Conservation (phyloP, 2,888 invertebrate genomes). For the Drosophila aldrichi region DNA sequence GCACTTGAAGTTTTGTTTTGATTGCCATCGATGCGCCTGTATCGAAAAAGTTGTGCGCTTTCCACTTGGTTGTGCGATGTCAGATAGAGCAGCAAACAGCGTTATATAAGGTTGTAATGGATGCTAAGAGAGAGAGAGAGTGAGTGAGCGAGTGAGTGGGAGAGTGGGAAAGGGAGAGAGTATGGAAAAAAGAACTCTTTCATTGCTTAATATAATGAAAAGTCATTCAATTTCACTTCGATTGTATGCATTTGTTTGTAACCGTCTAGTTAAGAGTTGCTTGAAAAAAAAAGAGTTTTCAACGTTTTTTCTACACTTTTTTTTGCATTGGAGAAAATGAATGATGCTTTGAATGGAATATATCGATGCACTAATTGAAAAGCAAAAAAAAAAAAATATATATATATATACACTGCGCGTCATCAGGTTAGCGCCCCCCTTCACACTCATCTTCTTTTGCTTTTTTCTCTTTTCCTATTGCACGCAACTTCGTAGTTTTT, state of each 20-base stretch:
- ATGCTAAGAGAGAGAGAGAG: not conserved
- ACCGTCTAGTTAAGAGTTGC: slow-evolving; percentile 3
- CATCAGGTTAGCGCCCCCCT: too few species aligned
- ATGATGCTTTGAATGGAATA: slow-evolving; percentile 27
- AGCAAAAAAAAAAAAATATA: slow-evolving; percentile 1
- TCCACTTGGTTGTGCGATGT: slow-evolving; percentile 34
- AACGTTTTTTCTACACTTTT: slow-evolving; percentile 13
- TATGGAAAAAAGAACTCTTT: slow-evolving; percentile 17
- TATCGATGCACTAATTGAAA: slow-evolving; percentile 29
- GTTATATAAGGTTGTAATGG: not conserved
- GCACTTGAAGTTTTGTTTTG: slow-evolving; percentile 77
- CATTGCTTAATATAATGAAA: slow-evolving; percentile 67
- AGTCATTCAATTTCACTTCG: slow-evolving; percentile 67
- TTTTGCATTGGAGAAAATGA: slow-evolving; percentile 10
- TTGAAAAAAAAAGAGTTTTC: slow-evolving; percentile 6
- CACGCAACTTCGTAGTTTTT: too few species aligned
- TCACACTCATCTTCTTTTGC: too few species aligned
- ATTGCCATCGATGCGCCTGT: slow-evolving; percentile 75
- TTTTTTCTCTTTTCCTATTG: too few species aligned
- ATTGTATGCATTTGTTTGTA: slow-evolving; percentile 47
- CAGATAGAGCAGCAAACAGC: slow-evolving; percentile 19
- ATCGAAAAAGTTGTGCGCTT: slow-evolving; percentile 55
- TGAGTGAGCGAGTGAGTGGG: not conserved
- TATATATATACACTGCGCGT: too few species aligned
- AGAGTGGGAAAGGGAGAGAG: not conserved